Base-by-base conservation (phyloP, 2,888 invertebrate species). In the Hesperia comma region DNA sequence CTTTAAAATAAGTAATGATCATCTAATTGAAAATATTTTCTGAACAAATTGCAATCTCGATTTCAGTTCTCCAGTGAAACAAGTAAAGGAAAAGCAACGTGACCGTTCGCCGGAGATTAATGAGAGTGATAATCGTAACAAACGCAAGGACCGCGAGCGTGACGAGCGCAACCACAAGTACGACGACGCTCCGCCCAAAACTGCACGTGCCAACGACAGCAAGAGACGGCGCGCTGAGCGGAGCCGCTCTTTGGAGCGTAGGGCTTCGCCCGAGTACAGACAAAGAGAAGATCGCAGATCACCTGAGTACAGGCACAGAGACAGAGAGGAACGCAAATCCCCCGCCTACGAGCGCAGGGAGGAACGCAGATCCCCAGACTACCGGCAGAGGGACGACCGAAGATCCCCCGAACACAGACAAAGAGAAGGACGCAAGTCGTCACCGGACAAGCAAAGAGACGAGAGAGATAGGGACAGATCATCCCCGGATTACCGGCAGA, bases 31-130 rank as follows among this genome's bases (percentile, higher is more conserved):
- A 46, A 55, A 32, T 5, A 37, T 40, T 40, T 33, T 54, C 17
- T 40, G 6, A 40, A 40, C 12, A 40, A 33, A 15, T 10, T 51
- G 3, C 51, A 56, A 43, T 14, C 57, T 61, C 55, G 15, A 32
- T 87, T 86, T 19, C 84, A 93, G 93, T 79, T 92, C 92, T 67
- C 89, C 90, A 68, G 84, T 83, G 10, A 92, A 88, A 77, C 73
- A 78, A 69, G 75, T 70, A 15, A 91, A 87, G 78, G 86, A 87
- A 37, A 88, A 79, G 70, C 77, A 78, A 68, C 77, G 85, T 75
- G 79, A 92, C 74, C 79, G 89, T 77, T 67, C 86, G 74, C 72
- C 80, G 75, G 88, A 86, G 40, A 74, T 74, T 37, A 86, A 86
- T 71, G 76, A 87, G 74, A 76, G 88, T 80, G 78, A 49, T 74